Evolutionary conservation across 2,888 invertebrate genomes (phyloP), one percentile per base, ranked within the genome.

Genomic region (Sussaba pulchella): DNA sequence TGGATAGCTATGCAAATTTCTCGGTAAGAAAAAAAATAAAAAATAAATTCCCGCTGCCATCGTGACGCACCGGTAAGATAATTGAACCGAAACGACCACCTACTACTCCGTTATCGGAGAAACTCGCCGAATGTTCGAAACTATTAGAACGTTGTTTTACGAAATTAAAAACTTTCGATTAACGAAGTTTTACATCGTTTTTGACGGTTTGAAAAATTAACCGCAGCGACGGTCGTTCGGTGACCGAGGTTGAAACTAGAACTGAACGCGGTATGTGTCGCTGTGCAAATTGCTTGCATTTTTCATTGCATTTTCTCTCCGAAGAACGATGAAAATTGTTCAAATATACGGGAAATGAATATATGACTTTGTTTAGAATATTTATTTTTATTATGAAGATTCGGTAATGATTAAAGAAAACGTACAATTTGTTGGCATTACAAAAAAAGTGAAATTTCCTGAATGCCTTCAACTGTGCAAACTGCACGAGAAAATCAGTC

Each of bases 1-100:
- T 76, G 72, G 76, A 83, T 81, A 83, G 81, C 70, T 81, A 83
- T 83, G 78, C 76, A 83, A 83, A 83, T 83, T 64, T 61, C 75
- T 72, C 50, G 69, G 74, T 24, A 31, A 69, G n/a, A n/a, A n/a
- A n/a, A n/a, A n/a, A n/a, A n/a, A n/a, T n/a, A n/a, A n/a, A n/a
- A 41, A 31, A 36, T 64, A 21, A 50, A 54, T 57, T 43, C 31
- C 21, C 24, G 26, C 52, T 54, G 52, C 52, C 52, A 54, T 54
- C 52, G 24, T 54, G 52, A 24, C 2, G 52, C 26, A n/a, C 47
- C 52, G 45, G 39, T 67, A 67, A 31, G 63, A 80, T 80, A 80
- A 80, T 80, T 72, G 72, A 80, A 80, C 76, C 80, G 57, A 54
- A 26, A 54, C 67, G 67, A 80, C 80, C 77, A 76, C 71, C 75